Base-by-base conservation (phyloP, 2,888 invertebrate genomes). In the Aradus depressus region DNA sequence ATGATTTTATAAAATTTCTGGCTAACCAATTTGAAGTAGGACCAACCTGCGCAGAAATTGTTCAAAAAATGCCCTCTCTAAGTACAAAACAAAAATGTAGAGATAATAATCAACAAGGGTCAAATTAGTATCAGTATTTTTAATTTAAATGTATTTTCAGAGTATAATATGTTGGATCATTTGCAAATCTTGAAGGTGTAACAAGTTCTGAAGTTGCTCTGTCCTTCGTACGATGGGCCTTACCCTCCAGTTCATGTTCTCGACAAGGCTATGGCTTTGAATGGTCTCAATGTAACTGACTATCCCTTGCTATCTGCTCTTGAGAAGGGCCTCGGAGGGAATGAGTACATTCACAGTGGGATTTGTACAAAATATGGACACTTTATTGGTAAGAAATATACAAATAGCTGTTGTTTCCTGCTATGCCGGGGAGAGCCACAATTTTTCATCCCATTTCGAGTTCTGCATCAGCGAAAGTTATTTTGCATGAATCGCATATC, bases 311-410 rank as follows among this genome's bases (percentile, higher is more conserved):
- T 71, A 60, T n/a, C n/a, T n/a, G n/a, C n/a, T n/a, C n/a, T n/a
- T n/a, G n/a, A 21, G 50, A 61, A 64, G 41, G 77, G 74, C 2
- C 61, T 83, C 12, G 80, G 80, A 0, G 76, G 77, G 2, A 59
- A 67, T 2, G 68, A 73, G 19, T 79, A 72, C 60, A 68, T 80
- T 0, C 67, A 69, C 23, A 72, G 67, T 49, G 70, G 75, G 53
- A 64, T 81, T 0, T 64, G 64, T 58, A 71, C 80, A 43, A 72
- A 75, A 42, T 68, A 68, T 44, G 76, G 76, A 8, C 68, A 77
- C 60, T 65, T 71, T 54, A 70, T 76, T 52, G 78, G 79, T 79
- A 60, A 64, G 64, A 58, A 26, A 51, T 22, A 38, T n/a, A n/a
- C n/a, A n/a, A n/a, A n/a, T n/a, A n/a, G n/a, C n/a, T n/a, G n/a